phyloP scores from a whole-genome alignment of 2,113 vertebrate species.

The Nannospalax galili region DNA sequence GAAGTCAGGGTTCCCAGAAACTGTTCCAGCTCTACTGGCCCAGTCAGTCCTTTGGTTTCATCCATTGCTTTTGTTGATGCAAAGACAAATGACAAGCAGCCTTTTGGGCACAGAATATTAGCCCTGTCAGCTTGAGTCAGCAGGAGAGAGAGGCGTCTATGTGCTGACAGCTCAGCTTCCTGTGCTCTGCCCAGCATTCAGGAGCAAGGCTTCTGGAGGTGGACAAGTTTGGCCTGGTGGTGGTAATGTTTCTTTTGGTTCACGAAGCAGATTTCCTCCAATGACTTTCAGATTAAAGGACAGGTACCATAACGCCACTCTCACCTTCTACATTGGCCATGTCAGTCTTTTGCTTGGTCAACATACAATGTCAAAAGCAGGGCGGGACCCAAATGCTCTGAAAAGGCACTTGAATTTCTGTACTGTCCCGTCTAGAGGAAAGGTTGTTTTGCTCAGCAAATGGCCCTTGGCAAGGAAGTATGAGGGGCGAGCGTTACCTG shows the following conservation, averaged over 20 bases:
- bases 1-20: not conserved
- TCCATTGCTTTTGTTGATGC: not conserved
- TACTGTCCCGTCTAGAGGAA: conserved; percentile 32
- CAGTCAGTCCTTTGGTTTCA: conserved; percentile 25
- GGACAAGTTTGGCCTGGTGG: conserved; percentile 64
- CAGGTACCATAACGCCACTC: not conserved
- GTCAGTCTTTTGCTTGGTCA: conserved; percentile 31
- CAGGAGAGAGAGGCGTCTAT: conserved; percentile 50
- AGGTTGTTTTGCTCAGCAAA: not conserved
- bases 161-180: conserved; percentile 16
- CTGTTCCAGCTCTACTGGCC: not conserved
- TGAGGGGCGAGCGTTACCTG: not conserved
- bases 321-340: not conserved
- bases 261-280: conserved; percentile 62
- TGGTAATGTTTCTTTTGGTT: conserved; percentile 50
- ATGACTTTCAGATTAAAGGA: conserved; percentile 60
- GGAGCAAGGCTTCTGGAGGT: conserved; percentile 15
- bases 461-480: not conserved
- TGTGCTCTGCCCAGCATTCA: conserved; percentile 62
- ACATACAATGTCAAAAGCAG: conserved; percentile 35
- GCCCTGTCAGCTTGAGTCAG: conserved; percentile 62
- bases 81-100: not conserved
- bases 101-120: conserved; percentile 43
- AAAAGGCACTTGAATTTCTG: not conserved
- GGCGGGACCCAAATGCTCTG: conserved; percentile 3